A percentile compares a stretch with the other conserved stretches of the same genome.
phyloP scores from a whole-genome alignment of 2,113 vertebrate species.

The Ageneiosus marmoratus region DNA sequence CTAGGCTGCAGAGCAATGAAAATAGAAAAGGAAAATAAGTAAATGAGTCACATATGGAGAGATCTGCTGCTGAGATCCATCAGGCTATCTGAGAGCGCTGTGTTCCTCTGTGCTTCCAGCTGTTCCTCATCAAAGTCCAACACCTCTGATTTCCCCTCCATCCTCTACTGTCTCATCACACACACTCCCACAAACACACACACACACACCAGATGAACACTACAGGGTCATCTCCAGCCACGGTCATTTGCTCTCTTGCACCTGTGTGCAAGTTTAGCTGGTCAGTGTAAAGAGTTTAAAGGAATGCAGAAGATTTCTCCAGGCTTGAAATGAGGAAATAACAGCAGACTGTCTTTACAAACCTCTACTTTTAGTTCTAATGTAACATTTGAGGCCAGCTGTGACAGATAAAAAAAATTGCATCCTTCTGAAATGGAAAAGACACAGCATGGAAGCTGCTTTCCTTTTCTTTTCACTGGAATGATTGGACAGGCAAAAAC shows the following conservation, averaged over 20 bases:
- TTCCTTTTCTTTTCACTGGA: constrained; percentile 45
- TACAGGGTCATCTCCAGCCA: constrained; percentile 1
- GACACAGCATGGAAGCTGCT: constrained; percentile 28
- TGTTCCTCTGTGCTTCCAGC: constrained; percentile 37
- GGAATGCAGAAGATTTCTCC: not conserved
- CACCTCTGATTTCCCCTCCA: constrained; percentile 7
- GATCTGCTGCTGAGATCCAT: constrained; percentile 35
- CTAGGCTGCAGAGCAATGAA: constrained; percentile 38
- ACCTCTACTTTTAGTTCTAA: not conserved
- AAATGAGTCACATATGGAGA: constrained; percentile 13
- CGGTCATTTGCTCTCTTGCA: not conserved
- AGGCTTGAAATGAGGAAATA: not conserved
- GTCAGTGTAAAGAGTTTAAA: not conserved
- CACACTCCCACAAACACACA: constrained; percentile 1
- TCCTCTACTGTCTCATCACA: constrained; percentile 37
- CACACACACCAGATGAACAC: not conserved
- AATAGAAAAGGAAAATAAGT: constrained; percentile 49
- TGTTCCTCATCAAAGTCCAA: constrained; percentile 36
- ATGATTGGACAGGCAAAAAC: constrained; percentile 45
- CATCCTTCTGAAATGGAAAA: constrained; percentile 16
- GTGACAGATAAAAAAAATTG: constrained; percentile 29
- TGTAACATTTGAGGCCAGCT: not conserved
- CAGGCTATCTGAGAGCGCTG: constrained; percentile 29
- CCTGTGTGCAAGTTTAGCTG: constrained; percentile 1
- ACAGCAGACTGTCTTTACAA: not conserved